These are phyloP conservation scores for Calephelis nemesis DNA, from an alignment of 1,140 invertebrate genomes.

Conservation along the genomic window DNA sequence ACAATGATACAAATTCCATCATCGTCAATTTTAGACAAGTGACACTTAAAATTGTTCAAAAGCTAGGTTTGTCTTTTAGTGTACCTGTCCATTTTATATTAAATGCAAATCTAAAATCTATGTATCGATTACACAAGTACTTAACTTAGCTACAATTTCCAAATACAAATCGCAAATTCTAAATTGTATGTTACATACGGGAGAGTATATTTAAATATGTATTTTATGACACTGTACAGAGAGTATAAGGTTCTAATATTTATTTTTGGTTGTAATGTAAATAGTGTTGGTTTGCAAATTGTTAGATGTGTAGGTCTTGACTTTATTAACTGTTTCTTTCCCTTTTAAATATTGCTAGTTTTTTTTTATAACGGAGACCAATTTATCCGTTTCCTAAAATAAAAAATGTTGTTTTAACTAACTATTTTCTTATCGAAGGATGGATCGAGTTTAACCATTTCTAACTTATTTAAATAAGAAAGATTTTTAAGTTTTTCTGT, in stretches of 20 bases:
- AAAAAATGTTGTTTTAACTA: background rate
- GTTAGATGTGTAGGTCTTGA: conserved; percentile 18
- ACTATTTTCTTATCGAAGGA: background rate
- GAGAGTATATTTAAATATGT: conserved; percentile 13
- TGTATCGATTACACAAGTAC: conserved; percentile 2
- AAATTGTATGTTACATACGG: conserved; percentile 13
- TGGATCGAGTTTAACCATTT: no score
- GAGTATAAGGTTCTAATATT: conserved; percentile 68
- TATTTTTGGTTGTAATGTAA: conserved; percentile 59
- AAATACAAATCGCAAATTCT: conserved; percentile 16
- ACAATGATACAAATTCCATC: no score
- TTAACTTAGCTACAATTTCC: conserved; percentile 9
- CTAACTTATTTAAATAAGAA: no score
- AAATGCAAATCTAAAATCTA: background rate
- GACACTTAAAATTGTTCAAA: no score
- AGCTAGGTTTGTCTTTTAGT: no score
- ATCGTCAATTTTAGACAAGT: no score
- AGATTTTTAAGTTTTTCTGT: no score
- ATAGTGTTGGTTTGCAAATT: conserved; percentile 45
- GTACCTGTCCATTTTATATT: no score
- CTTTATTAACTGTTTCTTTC: conserved; percentile 13
- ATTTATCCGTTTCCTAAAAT: background rate
- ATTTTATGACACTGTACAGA: conserved; percentile 54
- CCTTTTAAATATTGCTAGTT: conserved; percentile 5
- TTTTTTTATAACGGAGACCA: background rate